Evolutionary conservation across 1,140 invertebrate genomes (phyloP).

Genomic region (Penaeus japonicus): DNA sequence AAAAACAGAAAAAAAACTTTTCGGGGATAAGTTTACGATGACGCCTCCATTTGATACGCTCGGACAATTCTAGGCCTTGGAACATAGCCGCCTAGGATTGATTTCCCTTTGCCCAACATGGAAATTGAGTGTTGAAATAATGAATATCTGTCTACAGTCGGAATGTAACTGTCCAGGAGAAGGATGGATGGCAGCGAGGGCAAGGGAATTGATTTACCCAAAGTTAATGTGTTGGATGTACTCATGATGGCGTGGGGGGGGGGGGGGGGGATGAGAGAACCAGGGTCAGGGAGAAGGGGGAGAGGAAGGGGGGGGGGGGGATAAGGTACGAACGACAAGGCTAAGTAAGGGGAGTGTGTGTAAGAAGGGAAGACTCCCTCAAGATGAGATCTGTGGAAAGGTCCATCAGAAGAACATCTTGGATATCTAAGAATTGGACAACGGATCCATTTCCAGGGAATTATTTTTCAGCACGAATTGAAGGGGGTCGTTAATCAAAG

Average conservation of each 20-base stretch:
- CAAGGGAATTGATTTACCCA: conserved; percentile 1
- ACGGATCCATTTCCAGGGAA: no score
- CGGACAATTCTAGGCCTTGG: background rate
- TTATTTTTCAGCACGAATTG: no score
- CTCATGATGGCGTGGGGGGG: no score
- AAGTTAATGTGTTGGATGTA: background rate
- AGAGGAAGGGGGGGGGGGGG: no score
- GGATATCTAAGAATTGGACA: no score
- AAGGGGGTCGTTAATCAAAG: no score
- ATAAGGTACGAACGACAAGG: background rate
- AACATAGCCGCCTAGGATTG: no score
- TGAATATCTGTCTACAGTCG: conserved; percentile 17
- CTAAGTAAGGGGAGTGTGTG: background rate
- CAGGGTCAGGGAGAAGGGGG: no score
- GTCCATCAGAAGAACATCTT: no score
- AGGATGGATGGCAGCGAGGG: background rate
- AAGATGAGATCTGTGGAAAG: no score
- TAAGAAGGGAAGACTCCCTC: background rate
- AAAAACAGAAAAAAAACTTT: conserved; percentile 13
- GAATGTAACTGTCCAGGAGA: conserved; percentile 15
- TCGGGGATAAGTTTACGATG: conserved; percentile 14
- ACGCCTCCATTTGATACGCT: background rate
- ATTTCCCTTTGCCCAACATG: background rate
- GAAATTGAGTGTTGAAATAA: conserved; percentile 13
- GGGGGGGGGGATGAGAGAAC: no score